Base-by-base conservation (phyloP, 1,140 invertebrate genomes). In the Nautilus pompilius region DNA sequence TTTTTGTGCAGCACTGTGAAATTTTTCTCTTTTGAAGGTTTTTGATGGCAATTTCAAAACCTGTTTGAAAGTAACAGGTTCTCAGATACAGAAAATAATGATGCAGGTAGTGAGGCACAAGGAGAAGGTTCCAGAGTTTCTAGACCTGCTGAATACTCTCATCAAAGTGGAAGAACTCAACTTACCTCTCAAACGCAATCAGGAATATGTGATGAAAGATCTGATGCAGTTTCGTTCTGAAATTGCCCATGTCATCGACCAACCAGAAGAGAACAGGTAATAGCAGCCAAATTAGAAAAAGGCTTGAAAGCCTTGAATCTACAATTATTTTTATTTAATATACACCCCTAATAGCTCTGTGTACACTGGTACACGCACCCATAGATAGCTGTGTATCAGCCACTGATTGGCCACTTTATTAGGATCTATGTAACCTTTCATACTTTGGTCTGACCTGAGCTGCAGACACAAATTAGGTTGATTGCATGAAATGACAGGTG, bases 171-270 rank as follows among this genome's bases (percentile, higher is more conserved):
- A 82, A 54, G 79, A 80, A 26, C 62, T 79, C 8, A 75, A 80
- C 58, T 65, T 82, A 53, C 76, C 80, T 8, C 60, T 82, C 26
- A 82, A 82, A 56, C 58, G 80, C 30, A 82, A 82, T 60, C 80
- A 82, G 59, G 68, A 71, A 22, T 76, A 77, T 49, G 80, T 82
- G 20, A 82, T 82, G 79, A 80, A 77, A n/a, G 80, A 76, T 60
- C 78, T 82, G 65, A 80, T 82, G 80, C 77, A 81, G 72, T 73
- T 68, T 51, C 53, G 75, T 28, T 53, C 70, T 0, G 76, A 81
- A 15, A 67, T 81, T 1, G 79, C 77, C 5, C 49, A 61, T 24
- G 57, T 78, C 8, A 74, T 80, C 46, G 77, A 81, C 58, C 59
- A 72, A 24, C 58, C 63, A 32, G 68, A 72, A 58, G 46, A 70